Evolutionary conservation across 2,113 vertebrate species (phyloP).

Genomic region (Alces alces): DNA sequence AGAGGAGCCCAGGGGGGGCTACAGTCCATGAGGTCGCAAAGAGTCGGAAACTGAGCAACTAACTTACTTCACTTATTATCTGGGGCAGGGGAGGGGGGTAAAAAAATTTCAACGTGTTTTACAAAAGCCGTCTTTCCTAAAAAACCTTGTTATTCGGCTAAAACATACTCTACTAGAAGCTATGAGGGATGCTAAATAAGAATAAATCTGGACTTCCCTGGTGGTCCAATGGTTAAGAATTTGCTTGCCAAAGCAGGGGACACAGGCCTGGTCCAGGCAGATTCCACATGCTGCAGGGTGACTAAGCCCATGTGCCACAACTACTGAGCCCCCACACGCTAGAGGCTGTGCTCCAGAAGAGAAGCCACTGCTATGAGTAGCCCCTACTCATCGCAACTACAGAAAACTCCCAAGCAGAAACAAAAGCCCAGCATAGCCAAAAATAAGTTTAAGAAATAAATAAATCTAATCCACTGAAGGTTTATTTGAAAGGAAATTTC

Average conservation of each 20-base stretch:
- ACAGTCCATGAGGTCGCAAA: background rate
- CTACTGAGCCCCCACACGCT: background rate
- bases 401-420: background rate
- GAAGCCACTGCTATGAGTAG: background rate
- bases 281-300: background rate
- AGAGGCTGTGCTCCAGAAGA: background rate
- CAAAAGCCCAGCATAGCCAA: background rate
- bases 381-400: background rate
- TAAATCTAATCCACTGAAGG: background rate
- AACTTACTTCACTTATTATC: background rate
- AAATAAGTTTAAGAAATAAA: background rate
- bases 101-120: background rate
- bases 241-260: background rate
- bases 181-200: background rate
- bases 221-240: background rate
- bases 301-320: background rate
- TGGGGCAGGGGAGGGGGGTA: background rate
- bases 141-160: background rate
- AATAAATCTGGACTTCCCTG: background rate
- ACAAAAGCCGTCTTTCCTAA: background rate
- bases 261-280: background rate
- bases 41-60: background rate
- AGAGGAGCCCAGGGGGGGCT: rapidly evolving
- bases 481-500: background rate
- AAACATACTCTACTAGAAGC: background rate